These are phyloP conservation scores for Scaptomyza polygonia DNA, from an alignment of 2,888 invertebrate species.

Conservation along the genomic window DNA sequence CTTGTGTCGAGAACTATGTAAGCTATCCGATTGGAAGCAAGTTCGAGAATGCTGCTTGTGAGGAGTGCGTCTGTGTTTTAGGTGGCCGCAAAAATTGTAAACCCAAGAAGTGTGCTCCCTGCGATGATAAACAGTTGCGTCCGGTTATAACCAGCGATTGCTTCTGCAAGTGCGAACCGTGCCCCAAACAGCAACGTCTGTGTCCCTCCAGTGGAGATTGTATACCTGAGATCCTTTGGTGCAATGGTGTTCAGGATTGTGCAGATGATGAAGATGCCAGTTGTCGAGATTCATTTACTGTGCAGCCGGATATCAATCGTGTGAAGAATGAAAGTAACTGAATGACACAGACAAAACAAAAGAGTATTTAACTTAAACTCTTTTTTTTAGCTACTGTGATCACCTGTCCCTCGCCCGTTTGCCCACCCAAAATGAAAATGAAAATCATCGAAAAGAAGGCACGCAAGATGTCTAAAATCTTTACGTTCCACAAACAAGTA, in stretches of 20 bases:
- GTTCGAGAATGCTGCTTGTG: constrained; percentile 90
- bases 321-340: constrained; percentile 76
- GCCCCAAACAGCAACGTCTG: constrained; percentile 87
- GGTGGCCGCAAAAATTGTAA: constrained; percentile 90
- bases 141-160: constrained; percentile 89
- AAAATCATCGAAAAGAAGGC: constrained; percentile 83
- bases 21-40: constrained; percentile 90
- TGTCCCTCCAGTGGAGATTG: constrained; percentile 91
- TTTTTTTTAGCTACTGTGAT: constrained; percentile 59
- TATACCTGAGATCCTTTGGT: constrained; percentile 89
- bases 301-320: constrained; percentile 67
- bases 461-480: constrained; percentile 85
- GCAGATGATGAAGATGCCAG: constrained; percentile 91
- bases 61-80: constrained; percentile 91
- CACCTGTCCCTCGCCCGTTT: constrained; percentile 85
- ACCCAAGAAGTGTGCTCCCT: constrained; percentile 88
- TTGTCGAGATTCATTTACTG: constrained; percentile 85
- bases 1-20: constrained; percentile 90
- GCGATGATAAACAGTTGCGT: constrained; percentile 85
- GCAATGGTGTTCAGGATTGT: constrained; percentile 92
- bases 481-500: constrained; percentile 81
- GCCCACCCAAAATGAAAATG: constrained; percentile 85
- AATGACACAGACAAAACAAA: constrained; percentile 9
- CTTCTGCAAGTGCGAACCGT: constrained; percentile 90
- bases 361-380: neutral